Conservation (phyloP, 2,888 invertebrate species). For the Rhingia campestris region DNA sequence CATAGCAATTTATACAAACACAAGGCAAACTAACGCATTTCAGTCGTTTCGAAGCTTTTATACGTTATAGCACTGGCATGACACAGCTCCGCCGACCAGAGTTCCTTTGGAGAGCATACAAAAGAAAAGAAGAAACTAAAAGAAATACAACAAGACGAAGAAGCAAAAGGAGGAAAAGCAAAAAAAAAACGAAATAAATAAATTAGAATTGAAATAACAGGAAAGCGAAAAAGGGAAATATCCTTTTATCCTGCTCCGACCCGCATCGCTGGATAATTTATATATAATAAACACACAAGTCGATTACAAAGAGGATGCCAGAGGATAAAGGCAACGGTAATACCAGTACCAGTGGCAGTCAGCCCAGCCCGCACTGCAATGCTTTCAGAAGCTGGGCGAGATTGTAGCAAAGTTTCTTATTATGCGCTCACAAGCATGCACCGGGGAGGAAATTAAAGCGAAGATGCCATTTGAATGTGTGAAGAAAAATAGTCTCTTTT, state of each 20-base stretch:
- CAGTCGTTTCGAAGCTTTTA: slow-evolving; percentile 36
- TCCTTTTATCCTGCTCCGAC: slow-evolving; percentile 40
- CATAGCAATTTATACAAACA: slow-evolving; percentile 80
- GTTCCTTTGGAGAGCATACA: slow-evolving; percentile 39
- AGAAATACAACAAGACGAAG: not conserved
- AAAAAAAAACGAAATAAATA: slow-evolving; percentile 60
- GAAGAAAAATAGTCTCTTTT: slow-evolving; percentile 55
- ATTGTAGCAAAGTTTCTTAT: slow-evolving; percentile 67
- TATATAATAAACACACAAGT: slow-evolving; percentile 73
- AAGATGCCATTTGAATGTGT: slow-evolving; percentile 64
- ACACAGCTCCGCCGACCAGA: slow-evolving; percentile 5
- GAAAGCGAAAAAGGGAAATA: slow-evolving; percentile 39
- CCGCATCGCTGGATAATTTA: slow-evolving; percentile 68
- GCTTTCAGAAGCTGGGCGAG: slow-evolving; percentile 51
- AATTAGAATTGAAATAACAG: slow-evolving; percentile 71
- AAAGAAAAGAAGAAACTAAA: slow-evolving; percentile 23
- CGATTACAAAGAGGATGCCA: slow-evolving; percentile 67
- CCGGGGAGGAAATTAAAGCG: slow-evolving; percentile 63
- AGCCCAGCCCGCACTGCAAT: slow-evolving; percentile 40
- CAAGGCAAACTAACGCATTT: slow-evolving; percentile 53
- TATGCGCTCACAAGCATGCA: slow-evolving; percentile 65
- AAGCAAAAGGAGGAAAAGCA: too few species aligned
- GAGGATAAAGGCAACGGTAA: slow-evolving; percentile 33
- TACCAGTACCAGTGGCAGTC: not conserved
- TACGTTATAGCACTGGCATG: slow-evolving; percentile 31